These are phyloP conservation scores for Gibbula magus DNA, from an alignment of 2,888 invertebrate species.

Conservation along the genomic window DNA sequence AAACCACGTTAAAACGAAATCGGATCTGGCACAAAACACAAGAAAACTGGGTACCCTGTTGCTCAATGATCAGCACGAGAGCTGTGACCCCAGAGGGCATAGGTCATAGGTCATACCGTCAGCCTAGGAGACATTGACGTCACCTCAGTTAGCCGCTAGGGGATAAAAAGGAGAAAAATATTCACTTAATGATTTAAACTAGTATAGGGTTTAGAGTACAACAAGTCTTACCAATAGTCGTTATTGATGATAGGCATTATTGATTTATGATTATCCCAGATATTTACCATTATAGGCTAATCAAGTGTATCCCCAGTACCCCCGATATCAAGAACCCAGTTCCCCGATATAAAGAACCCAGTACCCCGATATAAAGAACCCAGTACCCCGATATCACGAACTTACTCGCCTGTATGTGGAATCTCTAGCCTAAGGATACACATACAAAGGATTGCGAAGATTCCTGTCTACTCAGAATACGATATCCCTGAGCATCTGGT, in stretches of 20 bases:
- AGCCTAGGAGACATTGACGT: not conserved
- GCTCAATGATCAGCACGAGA: not conserved
- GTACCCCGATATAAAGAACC: too few species aligned
- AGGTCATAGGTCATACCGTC: not conserved
- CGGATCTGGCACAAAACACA: slow-evolving; percentile 23
- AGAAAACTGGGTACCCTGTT: slow-evolving; percentile 19
- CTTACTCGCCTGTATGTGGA: too few species aligned
- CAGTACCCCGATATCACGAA: too few species aligned
- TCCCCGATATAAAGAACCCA: too few species aligned
- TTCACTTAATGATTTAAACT: not conserved
- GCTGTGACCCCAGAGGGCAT: not conserved
- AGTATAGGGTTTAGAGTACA: too few species aligned
- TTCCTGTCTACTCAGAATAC: not conserved
- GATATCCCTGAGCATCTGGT: not conserved
- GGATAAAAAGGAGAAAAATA: slow-evolving; percentile 4
- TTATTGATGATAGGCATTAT: too few species aligned
- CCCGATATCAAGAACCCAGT: too few species aligned
- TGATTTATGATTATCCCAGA: too few species aligned
- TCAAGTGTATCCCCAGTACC: too few species aligned
- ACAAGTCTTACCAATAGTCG: too few species aligned
- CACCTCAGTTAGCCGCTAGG: slow-evolving; percentile 7
- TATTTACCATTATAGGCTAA: too few species aligned
- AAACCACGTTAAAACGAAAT: slow-evolving; percentile 24
- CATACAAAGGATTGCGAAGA: not conserved
- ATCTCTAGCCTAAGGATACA: too few species aligned